A percentile compares a stretch with the other conserved stretches of the same genome.
phyloP scores from a whole-genome alignment of 2,113 vertebrate species.

The Calidris pygmaea region DNA sequence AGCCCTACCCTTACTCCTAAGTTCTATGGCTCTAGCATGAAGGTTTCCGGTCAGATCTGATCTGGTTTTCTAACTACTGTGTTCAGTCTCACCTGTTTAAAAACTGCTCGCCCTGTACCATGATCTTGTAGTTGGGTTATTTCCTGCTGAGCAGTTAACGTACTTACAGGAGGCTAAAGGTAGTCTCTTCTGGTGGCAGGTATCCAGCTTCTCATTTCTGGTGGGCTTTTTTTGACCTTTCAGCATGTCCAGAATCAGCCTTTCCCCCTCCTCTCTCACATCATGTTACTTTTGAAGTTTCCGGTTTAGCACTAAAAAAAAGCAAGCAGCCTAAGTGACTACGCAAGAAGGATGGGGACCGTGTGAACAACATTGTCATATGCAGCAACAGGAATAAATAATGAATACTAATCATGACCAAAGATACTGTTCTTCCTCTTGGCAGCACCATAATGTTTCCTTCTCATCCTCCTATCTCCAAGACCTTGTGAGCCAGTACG shows the following conservation, averaged over 20 bases:
- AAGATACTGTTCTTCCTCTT: not conserved
- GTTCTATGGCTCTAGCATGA: not conserved
- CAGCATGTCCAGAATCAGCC: not conserved
- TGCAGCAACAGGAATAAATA: not conserved
- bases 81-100: not conserved
- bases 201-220: not conserved
- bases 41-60: not conserved
- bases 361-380: not conserved
- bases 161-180: not conserved
- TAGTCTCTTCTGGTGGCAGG: not conserved
- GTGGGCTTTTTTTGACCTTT: not conserved
- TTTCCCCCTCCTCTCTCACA: not conserved
- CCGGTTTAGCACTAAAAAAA: not conserved
- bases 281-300: not conserved
- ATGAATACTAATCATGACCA: not conserved
- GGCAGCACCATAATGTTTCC: not conserved
- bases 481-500: not conserved
- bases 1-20: not conserved
- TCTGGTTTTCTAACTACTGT: not conserved
- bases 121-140: not conserved
- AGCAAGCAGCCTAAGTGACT: not conserved
- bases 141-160: not conserved
- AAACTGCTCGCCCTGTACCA: not conserved
- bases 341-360: not conserved
- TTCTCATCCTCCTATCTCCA: not conserved